Evolutionary conservation across 2,888 invertebrate species (phyloP).

Genomic region (Lepidocyrtoides sp.): DNA sequence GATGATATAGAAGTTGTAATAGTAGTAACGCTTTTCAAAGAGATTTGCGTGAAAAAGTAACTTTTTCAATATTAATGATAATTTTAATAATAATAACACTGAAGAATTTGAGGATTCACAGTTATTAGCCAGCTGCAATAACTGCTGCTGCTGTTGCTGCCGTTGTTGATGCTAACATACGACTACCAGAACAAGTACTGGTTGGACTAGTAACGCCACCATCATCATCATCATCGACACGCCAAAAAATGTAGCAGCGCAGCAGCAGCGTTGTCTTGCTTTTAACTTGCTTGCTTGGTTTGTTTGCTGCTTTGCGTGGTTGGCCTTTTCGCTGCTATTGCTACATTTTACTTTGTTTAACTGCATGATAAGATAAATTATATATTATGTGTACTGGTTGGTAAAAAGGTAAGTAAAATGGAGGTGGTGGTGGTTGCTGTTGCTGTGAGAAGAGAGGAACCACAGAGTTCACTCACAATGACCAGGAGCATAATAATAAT

Average conservation of each 20-base stretch:
- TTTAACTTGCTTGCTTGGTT: too few relatives aligned
- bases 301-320: neutral
- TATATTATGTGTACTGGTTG: neutral
- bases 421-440: neutral
- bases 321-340: neutral
- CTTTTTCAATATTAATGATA: constrained; percentile 4
- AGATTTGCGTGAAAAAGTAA: neutral
- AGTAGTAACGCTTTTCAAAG: too few relatives aligned
- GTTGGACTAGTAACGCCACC: constrained; percentile 26
- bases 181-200: constrained; percentile 29
- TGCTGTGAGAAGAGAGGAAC: neutral
- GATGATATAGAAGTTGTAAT: too few relatives aligned
- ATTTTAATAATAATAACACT: neutral
- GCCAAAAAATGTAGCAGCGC: neutral
- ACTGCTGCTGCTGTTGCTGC: constrained; percentile 52
- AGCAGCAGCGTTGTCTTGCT: neutral
- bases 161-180: constrained; percentile 26
- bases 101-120: neutral
- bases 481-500: neutral
- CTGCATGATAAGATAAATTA: neutral
- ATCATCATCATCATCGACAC: neutral
- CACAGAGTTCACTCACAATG: neutral
- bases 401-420: neutral
- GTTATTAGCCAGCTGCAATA: constrained; percentile 59
- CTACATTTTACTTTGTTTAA: neutral